phyloP scores from a whole-genome alignment of 2,888 invertebrate genomes.

The Malthinus flaveolus region DNA sequence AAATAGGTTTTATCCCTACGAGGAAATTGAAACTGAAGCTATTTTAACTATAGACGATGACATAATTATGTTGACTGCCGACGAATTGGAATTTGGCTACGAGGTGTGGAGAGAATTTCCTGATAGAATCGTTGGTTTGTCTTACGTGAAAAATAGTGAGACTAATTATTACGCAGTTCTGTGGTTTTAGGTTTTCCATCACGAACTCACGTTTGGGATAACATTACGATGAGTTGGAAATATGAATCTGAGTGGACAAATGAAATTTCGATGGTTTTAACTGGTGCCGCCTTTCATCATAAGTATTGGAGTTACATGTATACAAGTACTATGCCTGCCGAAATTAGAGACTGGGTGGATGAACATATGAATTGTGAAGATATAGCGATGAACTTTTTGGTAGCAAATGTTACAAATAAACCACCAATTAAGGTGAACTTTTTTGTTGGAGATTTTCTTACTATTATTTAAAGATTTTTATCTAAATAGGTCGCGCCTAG shows the following conservation, averaged over 20 bases:
- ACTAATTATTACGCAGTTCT: not conserved
- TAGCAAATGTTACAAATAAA: conserved; percentile 90
- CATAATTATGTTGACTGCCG: conserved; percentile 92
- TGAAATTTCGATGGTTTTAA: conserved; percentile 93
- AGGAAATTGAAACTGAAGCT: conserved; percentile 96
- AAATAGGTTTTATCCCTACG: conserved; percentile 94
- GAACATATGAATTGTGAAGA: conserved; percentile 97
- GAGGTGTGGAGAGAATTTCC: conserved; percentile 97
- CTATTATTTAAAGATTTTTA: not conserved
- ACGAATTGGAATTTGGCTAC: conserved; percentile 93
- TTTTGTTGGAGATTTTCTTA: not conserved
- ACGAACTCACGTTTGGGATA: conserved; percentile 92
- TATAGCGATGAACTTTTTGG: conserved; percentile 97
- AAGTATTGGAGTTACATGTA: conserved; percentile 96
- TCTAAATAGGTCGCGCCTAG: conserved; percentile 80
- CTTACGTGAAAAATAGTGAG: not conserved
- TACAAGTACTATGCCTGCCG: conserved; percentile 83
- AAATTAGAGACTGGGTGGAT: conserved; percentile 88
- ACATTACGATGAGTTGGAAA: conserved; percentile 80
- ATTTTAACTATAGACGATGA: conserved; percentile 95
- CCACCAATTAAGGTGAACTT: conserved; percentile 81
- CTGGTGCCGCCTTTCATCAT: conserved; percentile 96
- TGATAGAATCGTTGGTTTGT: conserved; percentile 78
- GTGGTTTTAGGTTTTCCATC: conserved; percentile 80
- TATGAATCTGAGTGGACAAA: conserved; percentile 99